phyloP scores from a whole-genome alignment of 1,140 invertebrate species.

The Oscheius sp. region DNA sequence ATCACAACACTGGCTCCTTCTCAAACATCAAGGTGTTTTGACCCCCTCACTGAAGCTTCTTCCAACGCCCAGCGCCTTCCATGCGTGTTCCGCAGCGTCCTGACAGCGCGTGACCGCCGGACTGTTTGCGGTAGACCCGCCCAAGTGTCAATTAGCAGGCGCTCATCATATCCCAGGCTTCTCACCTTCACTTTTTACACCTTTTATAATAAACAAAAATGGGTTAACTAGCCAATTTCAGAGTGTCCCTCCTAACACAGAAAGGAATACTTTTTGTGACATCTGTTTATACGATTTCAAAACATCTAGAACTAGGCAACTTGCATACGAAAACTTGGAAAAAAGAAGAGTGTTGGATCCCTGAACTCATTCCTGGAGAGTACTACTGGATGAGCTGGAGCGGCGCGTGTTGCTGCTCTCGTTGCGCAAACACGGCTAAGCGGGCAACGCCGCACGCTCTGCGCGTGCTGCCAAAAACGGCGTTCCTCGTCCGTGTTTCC shows the following conservation, averaged over 20 bases:
- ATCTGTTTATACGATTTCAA: not conserved
- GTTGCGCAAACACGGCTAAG: not conserved
- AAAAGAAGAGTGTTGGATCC: not conserved
- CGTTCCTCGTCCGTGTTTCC: not conserved
- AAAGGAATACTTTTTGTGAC: not conserved
- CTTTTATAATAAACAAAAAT: not conserved
- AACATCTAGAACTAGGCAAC: not conserved
- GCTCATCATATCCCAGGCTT: conserved; percentile 9
- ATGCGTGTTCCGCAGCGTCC: not conserved
- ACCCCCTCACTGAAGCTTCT: not conserved
- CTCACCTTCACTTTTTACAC: not conserved
- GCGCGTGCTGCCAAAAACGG: conserved; percentile 3
- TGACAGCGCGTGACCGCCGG: not conserved
- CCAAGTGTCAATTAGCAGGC: conserved; percentile 10
- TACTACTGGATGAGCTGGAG: not conserved
- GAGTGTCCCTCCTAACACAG: not conserved
- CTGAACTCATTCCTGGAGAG: not conserved
- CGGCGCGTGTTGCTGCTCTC: conserved; percentile 1
- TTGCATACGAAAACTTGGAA: not conserved
- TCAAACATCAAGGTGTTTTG: not conserved
- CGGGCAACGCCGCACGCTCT: not conserved
- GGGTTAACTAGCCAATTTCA: not conserved
- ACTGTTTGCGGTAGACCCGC: conserved; percentile 2
- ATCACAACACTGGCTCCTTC: no score
- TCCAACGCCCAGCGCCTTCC: not conserved